Base-by-base conservation (phyloP, 2,888 invertebrate species). In the Callimorpha dominula region DNA sequence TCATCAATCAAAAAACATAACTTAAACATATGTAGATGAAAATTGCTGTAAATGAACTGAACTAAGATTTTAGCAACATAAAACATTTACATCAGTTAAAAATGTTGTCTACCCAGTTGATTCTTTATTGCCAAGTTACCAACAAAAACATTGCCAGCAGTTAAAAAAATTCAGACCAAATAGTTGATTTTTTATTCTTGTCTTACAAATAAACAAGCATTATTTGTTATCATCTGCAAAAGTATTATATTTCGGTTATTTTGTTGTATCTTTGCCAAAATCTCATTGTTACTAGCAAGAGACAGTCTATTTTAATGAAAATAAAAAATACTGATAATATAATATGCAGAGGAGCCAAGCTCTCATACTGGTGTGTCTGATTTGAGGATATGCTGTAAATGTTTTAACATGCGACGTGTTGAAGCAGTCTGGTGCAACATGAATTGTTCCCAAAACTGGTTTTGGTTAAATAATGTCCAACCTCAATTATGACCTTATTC, bases 231-330 rank as follows among this genome's bases (percentile, higher is more conserved):
- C 15, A 42, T 64, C 17, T 60, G 60, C 42, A 64, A 46, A 46
- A 46, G 9, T 46, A 20, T 43, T 43, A 42, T 43, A 11, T n/a
- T n/a, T 15, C 43, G 63, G 43, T n/a, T 64, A 17, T 64, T 31
- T 9, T 46, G 8, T 31, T 54, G 57, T 42, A 52, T 42, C 60
- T 20, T 62, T 81, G 83, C 85, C 82, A 85, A 82, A 68, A 73
- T 50, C 50, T 75, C 49, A 78, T 85, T 75, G 83, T 77, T 73
- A 42, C 54, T 65, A 73, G 63, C 46, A 46, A n/a, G 77, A 64
- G 11, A 40, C 8, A 5, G 63, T 8, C 11, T 43, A 5, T 17
- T 20, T 64, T 9, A 64, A 17, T 20, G 3, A 5, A 40, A 31
- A 52, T 52, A 17, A n/a, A 12, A 20, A 31, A 31, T 54, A 60